Evolutionary conservation across 2,797 vertebrate species (phyloP).

Genomic region (Alauda arvensis): DNA sequence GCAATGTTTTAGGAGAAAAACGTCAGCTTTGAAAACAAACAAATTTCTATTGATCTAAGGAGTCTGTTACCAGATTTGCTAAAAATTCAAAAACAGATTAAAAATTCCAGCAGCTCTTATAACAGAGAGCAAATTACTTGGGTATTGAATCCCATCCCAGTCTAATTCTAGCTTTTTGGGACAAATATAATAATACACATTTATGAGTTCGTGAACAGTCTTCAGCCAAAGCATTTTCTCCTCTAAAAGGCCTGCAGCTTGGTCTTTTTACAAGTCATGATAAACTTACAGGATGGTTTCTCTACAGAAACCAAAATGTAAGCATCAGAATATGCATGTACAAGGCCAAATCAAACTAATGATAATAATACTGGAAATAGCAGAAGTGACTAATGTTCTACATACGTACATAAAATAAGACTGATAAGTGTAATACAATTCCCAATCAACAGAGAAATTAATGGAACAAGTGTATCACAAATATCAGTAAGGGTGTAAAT

Average conservation of each 20-base stretch:
- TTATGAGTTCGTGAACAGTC: not conserved
- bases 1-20: not conserved
- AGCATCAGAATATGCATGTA: not conserved
- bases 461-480: not conserved
- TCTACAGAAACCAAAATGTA: not conserved
- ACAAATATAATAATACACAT: not conserved
- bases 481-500: not conserved
- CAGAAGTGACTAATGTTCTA: not conserved
- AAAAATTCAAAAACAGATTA: not conserved
- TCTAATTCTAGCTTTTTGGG: not conserved
- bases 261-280: not conserved
- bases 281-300: not conserved
- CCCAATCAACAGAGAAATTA: not conserved
- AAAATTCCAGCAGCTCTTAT: not conserved
- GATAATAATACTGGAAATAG: not conserved
- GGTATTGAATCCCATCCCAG: not conserved
- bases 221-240: not conserved
- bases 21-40: not conserved
- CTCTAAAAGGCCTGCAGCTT: not conserved
- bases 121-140: not conserved
- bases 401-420: not conserved
- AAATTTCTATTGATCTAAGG: not conserved
- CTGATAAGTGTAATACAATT: not conserved
- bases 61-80: not conserved
- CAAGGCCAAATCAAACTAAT: not conserved